phyloP scores from a whole-genome alignment of 1,140 invertebrate genomes.

The Halictus rubicundus region DNA sequence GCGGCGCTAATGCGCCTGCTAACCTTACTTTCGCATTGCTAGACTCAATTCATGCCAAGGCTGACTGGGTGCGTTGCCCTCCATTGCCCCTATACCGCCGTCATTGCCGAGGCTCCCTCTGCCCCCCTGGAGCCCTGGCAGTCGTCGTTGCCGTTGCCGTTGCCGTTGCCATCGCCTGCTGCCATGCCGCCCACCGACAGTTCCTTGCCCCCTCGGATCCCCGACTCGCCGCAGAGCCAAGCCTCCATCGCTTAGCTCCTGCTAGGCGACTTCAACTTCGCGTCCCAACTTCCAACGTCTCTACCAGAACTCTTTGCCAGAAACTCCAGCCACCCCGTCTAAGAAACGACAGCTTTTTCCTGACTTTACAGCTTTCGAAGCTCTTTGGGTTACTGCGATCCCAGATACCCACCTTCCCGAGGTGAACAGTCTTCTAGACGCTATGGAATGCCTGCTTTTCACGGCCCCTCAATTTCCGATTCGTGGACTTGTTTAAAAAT shows the following conservation, averaged over 20 bases:
- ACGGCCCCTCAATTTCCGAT: too few species aligned
- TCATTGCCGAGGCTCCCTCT: constrained; percentile 61
- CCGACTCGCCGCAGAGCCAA: constrained; percentile 10
- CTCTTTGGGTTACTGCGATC: too few species aligned
- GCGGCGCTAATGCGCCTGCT: constrained; percentile 67
- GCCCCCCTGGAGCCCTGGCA: constrained; percentile 42
- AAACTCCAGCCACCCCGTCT: neutral
- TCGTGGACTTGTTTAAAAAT: too few species aligned
- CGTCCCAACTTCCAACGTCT: constrained; percentile 7
- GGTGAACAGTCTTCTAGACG: too few species aligned
- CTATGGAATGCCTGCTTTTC: too few species aligned
- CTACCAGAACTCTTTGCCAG: neutral
- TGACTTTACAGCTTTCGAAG: too few species aligned
- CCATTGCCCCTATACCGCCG: constrained; percentile 79
- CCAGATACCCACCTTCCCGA: too few species aligned
- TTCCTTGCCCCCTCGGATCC: constrained; percentile 36
- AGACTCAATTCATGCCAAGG: constrained; percentile 82
- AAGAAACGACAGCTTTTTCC: too few species aligned
- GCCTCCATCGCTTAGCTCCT: constrained; percentile 30
- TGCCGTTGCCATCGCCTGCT: constrained; percentile 39
- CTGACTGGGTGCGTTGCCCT: constrained; percentile 81
- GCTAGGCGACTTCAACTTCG: constrained; percentile 44
- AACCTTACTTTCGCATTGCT: constrained; percentile 81
- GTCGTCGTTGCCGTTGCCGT: constrained; percentile 42
- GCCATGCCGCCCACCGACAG: constrained; percentile 47